Base-by-base conservation (phyloP, 2,113 vertebrate genomes). In the Lagopus muta region DNA sequence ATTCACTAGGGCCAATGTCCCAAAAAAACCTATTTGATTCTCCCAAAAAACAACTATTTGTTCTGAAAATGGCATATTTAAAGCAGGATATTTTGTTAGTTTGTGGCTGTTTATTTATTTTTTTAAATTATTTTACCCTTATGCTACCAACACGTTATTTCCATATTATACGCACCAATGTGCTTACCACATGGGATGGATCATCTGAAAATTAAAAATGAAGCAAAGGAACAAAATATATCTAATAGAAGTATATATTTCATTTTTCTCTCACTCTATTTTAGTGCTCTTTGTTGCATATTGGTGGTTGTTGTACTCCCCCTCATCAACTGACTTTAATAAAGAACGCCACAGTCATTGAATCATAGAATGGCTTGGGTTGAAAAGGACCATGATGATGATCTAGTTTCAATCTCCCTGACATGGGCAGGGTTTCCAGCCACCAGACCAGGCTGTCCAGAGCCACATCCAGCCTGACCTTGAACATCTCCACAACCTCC, bases 261-360 rank as follows among this genome's bases (percentile, higher is more conserved):
- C 67, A 38, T 90, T 75, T 40, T 91, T 25, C 17, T 67, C 28
- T 77, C 19, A 50, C 6, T 54, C 10, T 10, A 45, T 71, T 90
- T 80, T 52, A 42, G 58, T 57, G 8, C n/a, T 71, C 13, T 72
- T 93, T 61, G 10, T 48, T 45, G 72, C 1, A 21, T 1, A 16
- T 30, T 70, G 25, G 28, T 85, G 74, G 34, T 12, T 57, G 18
- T 20, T 57, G 55, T 57, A 32, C 18, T 57, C 10, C 32, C 60
- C 10, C 7, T 74, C 89, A 91, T 92, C 74, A 94, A 81, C 88
- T 80, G 83, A 90, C 94, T 95, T 80, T 74, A 92, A 50, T 80
- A 83, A 94, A 94, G 54, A 97, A 76, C 28, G 80, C 4, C 38
- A 78, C 32, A 93, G 78, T 75, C 57, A 96, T 24, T 24, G 48